phyloP scores from a whole-genome alignment of 1,140 invertebrate genomes.

The Limonius californicus region DNA sequence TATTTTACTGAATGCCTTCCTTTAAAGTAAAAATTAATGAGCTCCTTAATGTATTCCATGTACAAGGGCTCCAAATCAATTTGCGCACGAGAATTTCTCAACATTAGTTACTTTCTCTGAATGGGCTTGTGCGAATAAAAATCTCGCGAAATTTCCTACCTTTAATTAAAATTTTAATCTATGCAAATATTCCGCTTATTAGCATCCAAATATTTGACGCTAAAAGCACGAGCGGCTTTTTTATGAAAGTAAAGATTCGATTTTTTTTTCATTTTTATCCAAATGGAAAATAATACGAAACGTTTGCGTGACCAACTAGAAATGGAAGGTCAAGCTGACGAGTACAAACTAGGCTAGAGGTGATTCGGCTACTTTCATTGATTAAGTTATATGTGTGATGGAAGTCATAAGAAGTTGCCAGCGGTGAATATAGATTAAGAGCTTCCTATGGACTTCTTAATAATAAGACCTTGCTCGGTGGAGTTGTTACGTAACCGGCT shows the following conservation, averaged over 20 bases:
- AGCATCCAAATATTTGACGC: neutral
- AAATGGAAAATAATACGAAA: neutral
- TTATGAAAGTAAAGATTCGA: neutral
- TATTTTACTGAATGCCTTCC: neutral
- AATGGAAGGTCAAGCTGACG: neutral
- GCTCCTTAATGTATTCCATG: neutral
- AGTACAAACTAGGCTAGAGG: neutral
- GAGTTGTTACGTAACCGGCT: neutral
- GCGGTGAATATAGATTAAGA: neutral
- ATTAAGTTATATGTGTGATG: neutral
- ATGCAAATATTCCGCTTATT: neutral
- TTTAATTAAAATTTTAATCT: constrained; percentile 2
- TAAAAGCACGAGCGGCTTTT: neutral
- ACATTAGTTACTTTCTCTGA: neutral
- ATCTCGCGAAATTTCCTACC: neutral
- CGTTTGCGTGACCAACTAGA: neutral
- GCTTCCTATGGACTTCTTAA: neutral
- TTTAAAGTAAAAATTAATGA: neutral
- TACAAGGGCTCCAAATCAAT: neutral
- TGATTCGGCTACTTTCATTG: neutral
- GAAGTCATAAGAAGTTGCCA: neutral
- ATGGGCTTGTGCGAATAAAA: neutral
- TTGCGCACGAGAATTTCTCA: neutral
- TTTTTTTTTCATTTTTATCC: neutral
- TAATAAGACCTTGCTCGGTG: neutral